These are phyloP conservation scores for Leptopilina syphax DNA, from an alignment of 2,888 invertebrate species.

Conservation along the genomic window DNA sequence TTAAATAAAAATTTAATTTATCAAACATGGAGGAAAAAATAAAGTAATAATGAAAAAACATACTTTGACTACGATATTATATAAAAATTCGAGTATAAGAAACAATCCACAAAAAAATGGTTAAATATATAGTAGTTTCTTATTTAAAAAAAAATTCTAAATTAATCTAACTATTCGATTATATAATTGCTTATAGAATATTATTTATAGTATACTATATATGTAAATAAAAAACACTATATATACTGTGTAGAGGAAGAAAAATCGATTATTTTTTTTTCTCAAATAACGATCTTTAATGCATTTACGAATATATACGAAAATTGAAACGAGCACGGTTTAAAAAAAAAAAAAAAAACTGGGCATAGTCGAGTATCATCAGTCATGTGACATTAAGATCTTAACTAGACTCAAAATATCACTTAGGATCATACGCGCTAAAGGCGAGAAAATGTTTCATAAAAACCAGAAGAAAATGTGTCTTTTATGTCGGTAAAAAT, in stretches of 20 bases:
- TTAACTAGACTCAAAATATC: constrained; percentile 15
- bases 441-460: not conserved
- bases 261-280: not conserved
- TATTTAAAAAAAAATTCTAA: constrained; percentile 31
- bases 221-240: constrained; percentile 1
- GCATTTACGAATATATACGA: constrained; percentile 12
- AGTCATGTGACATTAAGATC: constrained; percentile 22
- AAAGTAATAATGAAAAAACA: constrained; percentile 44
- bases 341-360: not conserved
- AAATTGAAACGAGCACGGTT: constrained; percentile 25
- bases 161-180: constrained; percentile 14
- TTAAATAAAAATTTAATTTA: no score
- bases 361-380: constrained; percentile 24
- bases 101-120: constrained; percentile 47
- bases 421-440: constrained; percentile 8
- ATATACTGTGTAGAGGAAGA: not conserved
- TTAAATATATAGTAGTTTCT: constrained; percentile 35
- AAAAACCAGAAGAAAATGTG: not conserved
- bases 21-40: not conserved
- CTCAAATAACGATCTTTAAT: constrained; percentile 8
- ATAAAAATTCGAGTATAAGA: constrained; percentile 56
- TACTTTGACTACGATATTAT: constrained; percentile 52
- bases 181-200: not conserved
- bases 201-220: not conserved
- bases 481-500: not conserved